A percentile compares a stretch with the other conserved stretches of the same genome.
Conservation (phyloP, 2,797 vertebrate genomes). For the Neolamprologus multifasciatus region DNA sequence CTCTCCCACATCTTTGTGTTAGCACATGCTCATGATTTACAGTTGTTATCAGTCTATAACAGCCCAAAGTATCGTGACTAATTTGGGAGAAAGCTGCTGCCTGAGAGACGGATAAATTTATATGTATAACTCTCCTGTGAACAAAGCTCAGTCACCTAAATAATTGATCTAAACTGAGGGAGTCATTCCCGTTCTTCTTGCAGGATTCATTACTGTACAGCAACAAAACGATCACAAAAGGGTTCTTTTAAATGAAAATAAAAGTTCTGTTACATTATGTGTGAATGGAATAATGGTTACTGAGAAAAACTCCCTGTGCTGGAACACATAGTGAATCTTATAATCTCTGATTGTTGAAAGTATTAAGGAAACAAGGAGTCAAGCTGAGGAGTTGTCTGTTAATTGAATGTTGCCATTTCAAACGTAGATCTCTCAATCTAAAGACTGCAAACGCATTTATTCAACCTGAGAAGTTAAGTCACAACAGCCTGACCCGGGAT, state of each 20-base stretch:
- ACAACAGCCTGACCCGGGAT: rapidly evolving
- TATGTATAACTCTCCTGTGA: not conserved
- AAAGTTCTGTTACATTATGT: not conserved
- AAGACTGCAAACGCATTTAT: not conserved
- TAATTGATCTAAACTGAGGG: slow-evolving; percentile 40
- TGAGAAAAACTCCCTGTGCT: not conserved
- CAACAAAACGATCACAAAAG: not conserved
- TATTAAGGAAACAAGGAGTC: not conserved
- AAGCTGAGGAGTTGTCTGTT: not conserved
- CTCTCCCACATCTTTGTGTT: not conserved
- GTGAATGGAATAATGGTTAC: not conserved
- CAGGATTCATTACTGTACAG: not conserved
- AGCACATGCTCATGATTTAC: not conserved
- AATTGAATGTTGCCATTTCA: not conserved
- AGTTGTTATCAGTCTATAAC: not conserved
- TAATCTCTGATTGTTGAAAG: not conserved
- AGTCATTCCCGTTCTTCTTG: not conserved
- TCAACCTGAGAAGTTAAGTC: not conserved
- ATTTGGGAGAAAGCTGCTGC: not conserved
- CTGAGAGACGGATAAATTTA: not conserved
- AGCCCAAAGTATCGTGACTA: not conserved
- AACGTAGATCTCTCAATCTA: not conserved
- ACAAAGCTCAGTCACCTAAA: slow-evolving; percentile 35
- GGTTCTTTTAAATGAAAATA: not conserved
- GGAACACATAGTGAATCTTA: not conserved